Percentiles rank a stretch among this genome's conserved stretches.
phyloP scores from a whole-genome alignment of 2,113 vertebrate species.

The Isichthys henryi region DNA sequence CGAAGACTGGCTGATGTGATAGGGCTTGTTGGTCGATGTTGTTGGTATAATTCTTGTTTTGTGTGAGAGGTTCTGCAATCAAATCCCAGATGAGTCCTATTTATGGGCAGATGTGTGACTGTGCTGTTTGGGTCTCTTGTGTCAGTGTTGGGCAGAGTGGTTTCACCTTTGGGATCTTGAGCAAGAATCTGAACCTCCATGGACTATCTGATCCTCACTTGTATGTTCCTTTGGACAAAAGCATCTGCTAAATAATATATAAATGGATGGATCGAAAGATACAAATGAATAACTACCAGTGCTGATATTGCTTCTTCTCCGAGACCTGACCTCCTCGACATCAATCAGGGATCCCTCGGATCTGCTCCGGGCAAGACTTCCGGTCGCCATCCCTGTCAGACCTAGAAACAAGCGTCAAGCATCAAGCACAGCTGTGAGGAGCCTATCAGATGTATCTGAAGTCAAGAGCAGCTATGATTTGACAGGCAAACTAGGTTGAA shows the following conservation, averaged over 20 bases:
- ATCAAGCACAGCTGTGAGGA: neutral
- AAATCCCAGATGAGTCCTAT: neutral
- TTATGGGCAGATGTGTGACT: neutral
- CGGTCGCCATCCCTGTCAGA: slow-evolving; percentile 65
- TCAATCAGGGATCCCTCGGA: slow-evolving; percentile 84
- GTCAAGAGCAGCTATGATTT: neutral
- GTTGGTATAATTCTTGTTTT: neutral
- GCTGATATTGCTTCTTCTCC: slow-evolving; percentile 48
- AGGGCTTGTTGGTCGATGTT: neutral
- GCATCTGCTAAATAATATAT: neutral
- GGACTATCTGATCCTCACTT: neutral
- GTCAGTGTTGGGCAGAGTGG: neutral
- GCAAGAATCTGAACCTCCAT: neutral
- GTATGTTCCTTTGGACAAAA: neutral
- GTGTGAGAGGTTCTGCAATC: neutral
- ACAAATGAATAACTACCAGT: slow-evolving; percentile 58
- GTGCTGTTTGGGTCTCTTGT: neutral
- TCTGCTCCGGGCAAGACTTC: slow-evolving; percentile 66
- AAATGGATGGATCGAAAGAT: neutral
- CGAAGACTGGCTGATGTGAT: neutral
- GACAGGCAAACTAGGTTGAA: neutral
- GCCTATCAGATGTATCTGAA: neutral
- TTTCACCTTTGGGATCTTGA: neutral
- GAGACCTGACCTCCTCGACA: slow-evolving; percentile 52
- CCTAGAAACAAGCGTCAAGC: slow-evolving; percentile 42